A percentile compares a stretch with the other conserved stretches of the same genome.
phyloP scores from a whole-genome alignment of 2,113 vertebrate species.

The Gobius niger region DNA sequence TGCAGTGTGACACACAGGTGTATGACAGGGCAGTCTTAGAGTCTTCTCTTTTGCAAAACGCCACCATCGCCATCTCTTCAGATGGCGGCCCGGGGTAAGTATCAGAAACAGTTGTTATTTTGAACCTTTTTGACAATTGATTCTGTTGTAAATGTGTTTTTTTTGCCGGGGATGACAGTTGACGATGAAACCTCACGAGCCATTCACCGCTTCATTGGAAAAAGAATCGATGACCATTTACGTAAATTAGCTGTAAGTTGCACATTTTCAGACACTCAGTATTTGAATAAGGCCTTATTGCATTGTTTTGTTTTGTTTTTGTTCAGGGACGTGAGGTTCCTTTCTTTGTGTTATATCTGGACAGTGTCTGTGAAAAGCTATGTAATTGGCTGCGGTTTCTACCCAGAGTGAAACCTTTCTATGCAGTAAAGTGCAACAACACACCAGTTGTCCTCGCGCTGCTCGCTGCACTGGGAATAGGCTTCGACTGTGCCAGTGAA shows the following conservation, averaged over 20 bases:
- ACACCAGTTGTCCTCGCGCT: constrained; percentile 82
- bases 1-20: no score
- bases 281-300: background rate
- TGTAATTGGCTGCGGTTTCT: constrained; percentile 46
- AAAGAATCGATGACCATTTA: background rate
- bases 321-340: constrained; percentile 20
- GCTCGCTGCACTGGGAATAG: constrained; percentile 53
- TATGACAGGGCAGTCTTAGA: background rate
- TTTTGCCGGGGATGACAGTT: background rate
- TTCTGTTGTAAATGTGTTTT: background rate
- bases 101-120: background rate
- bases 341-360: background rate
- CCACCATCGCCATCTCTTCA: background rate
- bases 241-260: background rate
- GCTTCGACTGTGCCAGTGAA: no score
- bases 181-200: no score
- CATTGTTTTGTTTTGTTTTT: background rate
- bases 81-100: background rate
- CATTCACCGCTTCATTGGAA: background rate
- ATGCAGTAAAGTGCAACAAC: constrained; percentile 89
- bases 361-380: background rate
- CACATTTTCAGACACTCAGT: background rate
- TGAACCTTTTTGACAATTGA: background rate
- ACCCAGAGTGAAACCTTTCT: constrained; percentile 88
- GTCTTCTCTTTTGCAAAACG: background rate